These are phyloP conservation scores for Calypte anna DNA, from an alignment of 2,113 vertebrate species.

Conservation along the genomic window DNA sequence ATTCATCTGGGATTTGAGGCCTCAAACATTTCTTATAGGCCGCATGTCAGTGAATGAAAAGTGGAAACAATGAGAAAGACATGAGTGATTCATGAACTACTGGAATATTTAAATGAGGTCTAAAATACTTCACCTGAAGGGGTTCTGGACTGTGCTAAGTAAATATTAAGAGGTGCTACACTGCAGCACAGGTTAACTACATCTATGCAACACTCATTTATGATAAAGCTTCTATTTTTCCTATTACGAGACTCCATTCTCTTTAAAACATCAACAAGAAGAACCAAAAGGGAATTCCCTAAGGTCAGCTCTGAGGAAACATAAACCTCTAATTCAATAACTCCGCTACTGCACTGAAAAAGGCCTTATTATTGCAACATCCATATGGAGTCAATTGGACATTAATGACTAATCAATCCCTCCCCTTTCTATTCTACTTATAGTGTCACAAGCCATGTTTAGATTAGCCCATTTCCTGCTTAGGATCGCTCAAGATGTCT, in stretches of 20 bases:
- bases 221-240: slow-evolving; percentile 58
- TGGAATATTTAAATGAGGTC: slow-evolving; percentile 39
- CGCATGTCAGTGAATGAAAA: background rate
- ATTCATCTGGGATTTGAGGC: slow-evolving; percentile 6
- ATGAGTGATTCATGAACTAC: slow-evolving; percentile 24
- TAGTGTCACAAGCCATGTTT: slow-evolving; percentile 87
- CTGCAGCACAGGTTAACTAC: slow-evolving; percentile 14
- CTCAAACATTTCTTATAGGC: background rate
- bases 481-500: slow-evolving; percentile 85
- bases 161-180: slow-evolving; percentile 23
- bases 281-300: slow-evolving; percentile 81
- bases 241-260: slow-evolving; percentile 72
- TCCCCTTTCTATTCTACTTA: slow-evolving; percentile 84
- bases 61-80: background rate
- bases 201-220: slow-evolving; percentile 20
- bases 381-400: slow-evolving; percentile 86
- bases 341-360: slow-evolving; percentile 81
- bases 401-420: slow-evolving; percentile 88
- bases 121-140: slow-evolving; percentile 35
- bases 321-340: slow-evolving; percentile 86
- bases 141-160: background rate
- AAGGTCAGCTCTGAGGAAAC: slow-evolving; percentile 80
- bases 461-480: slow-evolving; percentile 89
- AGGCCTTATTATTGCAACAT: slow-evolving; percentile 82
- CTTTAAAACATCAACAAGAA: slow-evolving; percentile 78